These are phyloP conservation scores for Euphysa ruthae DNA, from an alignment of 30 jellyfish, hydroid and myxozoan species.

Conservation along the genomic window DNA sequence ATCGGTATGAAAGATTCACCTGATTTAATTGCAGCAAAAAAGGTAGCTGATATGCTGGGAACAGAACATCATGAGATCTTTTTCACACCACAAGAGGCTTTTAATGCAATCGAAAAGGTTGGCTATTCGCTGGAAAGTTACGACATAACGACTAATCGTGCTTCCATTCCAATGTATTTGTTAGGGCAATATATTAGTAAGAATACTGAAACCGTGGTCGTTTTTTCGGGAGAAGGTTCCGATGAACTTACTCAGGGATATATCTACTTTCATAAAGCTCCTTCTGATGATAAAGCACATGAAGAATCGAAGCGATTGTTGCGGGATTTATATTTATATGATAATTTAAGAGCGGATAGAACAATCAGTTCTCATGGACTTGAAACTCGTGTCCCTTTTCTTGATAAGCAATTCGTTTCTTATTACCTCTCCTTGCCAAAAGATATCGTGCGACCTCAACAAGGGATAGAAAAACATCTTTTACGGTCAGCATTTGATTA, in stretches of 20 bases:
- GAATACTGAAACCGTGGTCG: constrained; percentile 82
- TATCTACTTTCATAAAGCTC: constrained; percentile 89
- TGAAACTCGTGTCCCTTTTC: constrained; percentile 88
- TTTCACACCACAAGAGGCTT: constrained; percentile 77
- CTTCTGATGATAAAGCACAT: constrained; percentile 70
- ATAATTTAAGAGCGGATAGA: constrained; percentile 81
- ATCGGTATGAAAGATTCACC: constrained; percentile 79
- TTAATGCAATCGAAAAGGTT: constrained; percentile 44
- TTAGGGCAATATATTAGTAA: constrained; percentile 60
- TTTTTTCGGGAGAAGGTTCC: constrained; percentile 93
- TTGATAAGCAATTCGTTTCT: constrained; percentile 77
- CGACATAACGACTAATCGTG: constrained; percentile 77
- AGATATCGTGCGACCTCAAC: constrained; percentile 68
- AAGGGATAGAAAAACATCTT: constrained; percentile 80
- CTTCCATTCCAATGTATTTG: constrained; percentile 79
- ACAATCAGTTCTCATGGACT: constrained; percentile 87
- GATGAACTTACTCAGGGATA: constrained; percentile 97
- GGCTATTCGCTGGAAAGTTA: constrained; percentile 67
- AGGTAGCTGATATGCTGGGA: constrained; percentile 71
- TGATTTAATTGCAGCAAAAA: constrained; percentile 69
- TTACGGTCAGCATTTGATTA: constrained; percentile 89
- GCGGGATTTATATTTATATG: constrained; percentile 60
- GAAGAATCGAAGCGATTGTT: constrained; percentile 82
- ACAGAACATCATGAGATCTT: constrained; percentile 91
- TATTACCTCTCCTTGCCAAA: constrained; percentile 64